Conservation (phyloP, 2,888 invertebrate species). For the Sinopyrophorus schimmeli region DNA sequence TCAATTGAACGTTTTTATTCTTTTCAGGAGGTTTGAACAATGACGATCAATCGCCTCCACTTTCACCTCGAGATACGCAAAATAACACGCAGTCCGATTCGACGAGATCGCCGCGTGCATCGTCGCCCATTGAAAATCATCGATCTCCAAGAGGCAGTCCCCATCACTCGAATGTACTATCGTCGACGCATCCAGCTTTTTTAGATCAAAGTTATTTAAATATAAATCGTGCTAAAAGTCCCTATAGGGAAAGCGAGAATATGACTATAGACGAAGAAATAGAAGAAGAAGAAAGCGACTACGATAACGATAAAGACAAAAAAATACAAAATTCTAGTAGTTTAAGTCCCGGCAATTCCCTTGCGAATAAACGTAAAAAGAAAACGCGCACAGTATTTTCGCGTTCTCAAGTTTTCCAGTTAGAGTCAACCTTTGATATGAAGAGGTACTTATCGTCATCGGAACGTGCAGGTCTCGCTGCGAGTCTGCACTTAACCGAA, state of each 20-base stretch:
- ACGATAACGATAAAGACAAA: constrained; percentile 68
- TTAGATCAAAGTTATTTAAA: constrained; percentile 53
- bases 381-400: constrained; percentile 95
- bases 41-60: constrained; percentile 69
- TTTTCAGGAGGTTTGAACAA: constrained; percentile 71
- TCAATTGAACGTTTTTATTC: constrained; percentile 13
- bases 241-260: constrained; percentile 61
- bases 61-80: constrained; percentile 59
- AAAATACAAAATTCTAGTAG: constrained; percentile 62
- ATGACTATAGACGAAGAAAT: constrained; percentile 71
- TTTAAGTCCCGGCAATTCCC: constrained; percentile 61
- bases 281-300: constrained; percentile 76
- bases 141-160: constrained; percentile 48
- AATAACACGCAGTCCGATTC: constrained; percentile 47
- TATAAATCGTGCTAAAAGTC: constrained; percentile 53
- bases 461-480: constrained; percentile 87
- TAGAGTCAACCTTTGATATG: constrained; percentile 93
- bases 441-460: constrained; percentile 89
- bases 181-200: constrained; percentile 54
- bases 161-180: constrained; percentile 49
- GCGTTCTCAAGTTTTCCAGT: constrained; percentile 90
- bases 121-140: constrained; percentile 54
- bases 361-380: constrained; percentile 84
- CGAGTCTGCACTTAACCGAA: constrained; percentile 92
- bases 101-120: constrained; percentile 57